These are phyloP conservation scores for Amphipoea oculea DNA, from an alignment of 2,888 invertebrate species.

Conservation along the genomic window DNA sequence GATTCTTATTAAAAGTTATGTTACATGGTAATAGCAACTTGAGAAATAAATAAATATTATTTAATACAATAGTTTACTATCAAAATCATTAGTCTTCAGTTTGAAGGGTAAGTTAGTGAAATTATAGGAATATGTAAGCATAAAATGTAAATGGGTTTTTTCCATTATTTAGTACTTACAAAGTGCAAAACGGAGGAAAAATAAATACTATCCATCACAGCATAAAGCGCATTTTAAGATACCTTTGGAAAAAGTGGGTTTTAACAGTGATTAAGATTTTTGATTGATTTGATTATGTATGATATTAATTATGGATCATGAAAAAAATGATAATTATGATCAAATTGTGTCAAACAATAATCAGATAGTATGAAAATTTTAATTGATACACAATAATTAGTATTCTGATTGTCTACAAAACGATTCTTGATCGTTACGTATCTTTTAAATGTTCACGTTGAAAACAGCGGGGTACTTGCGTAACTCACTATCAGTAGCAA, in stretches of 20 bases:
- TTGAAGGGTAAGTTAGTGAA: background rate
- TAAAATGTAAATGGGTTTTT: background rate
- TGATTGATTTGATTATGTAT: constrained; percentile 1
- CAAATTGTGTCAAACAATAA: background rate
- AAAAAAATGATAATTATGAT: background rate
- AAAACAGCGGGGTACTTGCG: background rate
- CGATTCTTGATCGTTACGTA: background rate
- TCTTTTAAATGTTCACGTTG: background rate
- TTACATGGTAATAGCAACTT: background rate
- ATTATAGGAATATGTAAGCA: too few species aligned
- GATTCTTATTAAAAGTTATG: background rate
- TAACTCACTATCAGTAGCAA: too few species aligned
- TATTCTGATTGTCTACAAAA: background rate
- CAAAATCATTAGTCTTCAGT: background rate
- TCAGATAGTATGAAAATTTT: constrained; percentile 7
- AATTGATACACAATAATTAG: constrained; percentile 18
- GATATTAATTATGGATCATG: background rate
- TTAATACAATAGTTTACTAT: background rate
- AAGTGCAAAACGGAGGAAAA: background rate
- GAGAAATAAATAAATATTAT: background rate
- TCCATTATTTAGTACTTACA: background rate
- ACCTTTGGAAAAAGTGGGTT: background rate
- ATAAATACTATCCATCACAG: background rate
- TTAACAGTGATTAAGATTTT: background rate
- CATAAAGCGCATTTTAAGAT: background rate